A percentile compares a stretch with the other conserved stretches of the same genome.
Evolutionary conservation across 2,797 vertebrate species (phyloP).

Genomic region (Hypotaenidia philippensis): DNA sequence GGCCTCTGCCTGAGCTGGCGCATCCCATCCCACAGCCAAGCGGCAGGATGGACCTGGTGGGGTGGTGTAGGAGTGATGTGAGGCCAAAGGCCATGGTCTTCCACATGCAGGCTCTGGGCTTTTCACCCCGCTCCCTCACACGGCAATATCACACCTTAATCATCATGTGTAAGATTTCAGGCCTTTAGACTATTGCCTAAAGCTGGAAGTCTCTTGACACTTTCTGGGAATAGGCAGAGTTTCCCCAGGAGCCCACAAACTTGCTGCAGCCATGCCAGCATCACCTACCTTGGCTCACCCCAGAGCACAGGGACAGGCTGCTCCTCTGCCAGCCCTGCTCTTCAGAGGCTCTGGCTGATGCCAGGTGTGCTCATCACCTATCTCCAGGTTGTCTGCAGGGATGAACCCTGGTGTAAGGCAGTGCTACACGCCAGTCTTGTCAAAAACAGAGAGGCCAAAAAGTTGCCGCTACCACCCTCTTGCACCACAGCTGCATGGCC

Average conservation of each 20-base stretch:
- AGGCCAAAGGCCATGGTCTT: accelerated
- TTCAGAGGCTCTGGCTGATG: not conserved
- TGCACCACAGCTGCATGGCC: accelerated
- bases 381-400: accelerated
- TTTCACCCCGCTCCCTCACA: accelerated
- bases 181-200: not conserved
- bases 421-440: not conserved
- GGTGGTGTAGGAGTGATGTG: accelerated
- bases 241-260: not conserved
- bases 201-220: not conserved
- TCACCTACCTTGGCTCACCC: accelerated
- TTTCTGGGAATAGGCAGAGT: not conserved
- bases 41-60: accelerated
- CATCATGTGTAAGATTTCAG: accelerated
- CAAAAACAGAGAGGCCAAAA: not conserved
- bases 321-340: not conserved
- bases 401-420: not conserved
- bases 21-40: accelerated
- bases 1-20: not conserved
- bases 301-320: not conserved
- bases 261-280: accelerated
- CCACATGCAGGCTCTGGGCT: accelerated
- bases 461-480: not conserved
- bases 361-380: accelerated
- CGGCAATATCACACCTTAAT: not conserved